Evolutionary conservation across 1,140 invertebrate species (phyloP).

Genomic region (Zaprionus davidi): DNA sequence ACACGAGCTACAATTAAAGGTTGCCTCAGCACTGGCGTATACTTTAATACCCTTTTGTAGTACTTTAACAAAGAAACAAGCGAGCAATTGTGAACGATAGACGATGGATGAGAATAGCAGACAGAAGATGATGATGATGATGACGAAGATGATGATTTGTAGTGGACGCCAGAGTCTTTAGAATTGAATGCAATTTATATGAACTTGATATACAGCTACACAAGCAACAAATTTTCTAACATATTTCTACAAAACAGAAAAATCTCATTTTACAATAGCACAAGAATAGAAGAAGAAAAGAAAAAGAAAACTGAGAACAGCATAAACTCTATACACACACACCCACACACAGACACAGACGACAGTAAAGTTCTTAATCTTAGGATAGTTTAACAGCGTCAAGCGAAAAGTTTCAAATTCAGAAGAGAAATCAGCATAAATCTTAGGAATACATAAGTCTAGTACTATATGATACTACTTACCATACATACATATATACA

Average conservation of each 20-base stretch:
- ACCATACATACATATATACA: constrained; percentile 30
- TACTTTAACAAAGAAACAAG: constrained; percentile 64
- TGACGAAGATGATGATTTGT: constrained; percentile 28
- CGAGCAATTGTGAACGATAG: constrained; percentile 55
- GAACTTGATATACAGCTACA: constrained; percentile 49
- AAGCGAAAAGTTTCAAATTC: constrained; percentile 56
- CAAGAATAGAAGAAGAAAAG: background rate
- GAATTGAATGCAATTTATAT: constrained; percentile 55
- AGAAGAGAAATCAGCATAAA: constrained; percentile 34
- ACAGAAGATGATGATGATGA: background rate
- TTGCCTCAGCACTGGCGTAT: constrained; percentile 35
- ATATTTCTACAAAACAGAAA: constrained; percentile 65
- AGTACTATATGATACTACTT: constrained; percentile 37
- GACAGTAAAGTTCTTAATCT: constrained; percentile 50
- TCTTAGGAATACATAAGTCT: constrained; percentile 36
- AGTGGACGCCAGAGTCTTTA: constrained; percentile 29
- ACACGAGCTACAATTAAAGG: constrained; percentile 32
- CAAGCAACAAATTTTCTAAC: constrained; percentile 50
- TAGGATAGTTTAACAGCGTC: constrained; percentile 50
- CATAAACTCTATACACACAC: constrained; percentile 33
- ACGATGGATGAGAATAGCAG: constrained; percentile 17
- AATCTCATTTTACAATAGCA: constrained; percentile 42
- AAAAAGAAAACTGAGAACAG: constrained; percentile 26
- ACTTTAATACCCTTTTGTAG: constrained; percentile 67
- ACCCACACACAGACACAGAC: too few species aligned